Percentiles rank a stretch among this genome's conserved stretches.
phyloP scores from a whole-genome alignment of 2,113 vertebrate genomes.

The Mellivora capensis region DNA sequence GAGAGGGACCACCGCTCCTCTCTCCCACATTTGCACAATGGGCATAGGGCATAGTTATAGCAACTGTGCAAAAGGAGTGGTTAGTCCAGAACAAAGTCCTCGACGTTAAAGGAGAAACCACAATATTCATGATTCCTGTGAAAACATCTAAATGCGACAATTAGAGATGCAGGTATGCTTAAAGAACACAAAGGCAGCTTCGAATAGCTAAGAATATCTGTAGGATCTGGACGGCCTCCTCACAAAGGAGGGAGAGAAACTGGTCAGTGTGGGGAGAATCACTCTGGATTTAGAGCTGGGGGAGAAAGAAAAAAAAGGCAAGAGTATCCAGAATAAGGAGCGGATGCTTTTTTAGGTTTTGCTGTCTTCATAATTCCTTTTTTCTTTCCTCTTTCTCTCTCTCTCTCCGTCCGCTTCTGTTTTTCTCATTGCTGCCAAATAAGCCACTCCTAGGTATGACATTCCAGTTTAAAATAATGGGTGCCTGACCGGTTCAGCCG shows the following conservation, averaged over 20 bases:
- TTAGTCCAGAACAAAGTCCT: neutral
- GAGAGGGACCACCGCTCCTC: too few species aligned
- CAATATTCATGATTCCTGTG: neutral
- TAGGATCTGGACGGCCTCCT: neutral
- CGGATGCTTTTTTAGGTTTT: neutral
- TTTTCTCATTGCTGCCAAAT: neutral
- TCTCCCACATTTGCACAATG: too few species aligned
- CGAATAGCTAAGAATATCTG: too few species aligned
- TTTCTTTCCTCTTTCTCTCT: neutral
- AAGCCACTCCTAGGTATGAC: neutral
- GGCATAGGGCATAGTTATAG: too few species aligned
- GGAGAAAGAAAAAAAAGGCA: neutral
- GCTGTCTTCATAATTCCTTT: neutral
- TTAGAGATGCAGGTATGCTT: neutral
- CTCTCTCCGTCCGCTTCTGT: neutral
- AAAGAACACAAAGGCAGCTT: neutral
- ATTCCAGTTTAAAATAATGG: neutral
- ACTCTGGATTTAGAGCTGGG: neutral
- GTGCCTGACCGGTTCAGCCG: accelerated
- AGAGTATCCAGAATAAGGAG: neutral
- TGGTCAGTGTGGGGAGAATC: too few species aligned
- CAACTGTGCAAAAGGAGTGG: accelerated
- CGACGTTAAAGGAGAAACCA: neutral
- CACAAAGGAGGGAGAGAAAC: too few species aligned
- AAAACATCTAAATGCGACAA: neutral